phyloP scores from a whole-genome alignment of 2,797 vertebrate genomes.

The Phaenicophaeus curvirostris region DNA sequence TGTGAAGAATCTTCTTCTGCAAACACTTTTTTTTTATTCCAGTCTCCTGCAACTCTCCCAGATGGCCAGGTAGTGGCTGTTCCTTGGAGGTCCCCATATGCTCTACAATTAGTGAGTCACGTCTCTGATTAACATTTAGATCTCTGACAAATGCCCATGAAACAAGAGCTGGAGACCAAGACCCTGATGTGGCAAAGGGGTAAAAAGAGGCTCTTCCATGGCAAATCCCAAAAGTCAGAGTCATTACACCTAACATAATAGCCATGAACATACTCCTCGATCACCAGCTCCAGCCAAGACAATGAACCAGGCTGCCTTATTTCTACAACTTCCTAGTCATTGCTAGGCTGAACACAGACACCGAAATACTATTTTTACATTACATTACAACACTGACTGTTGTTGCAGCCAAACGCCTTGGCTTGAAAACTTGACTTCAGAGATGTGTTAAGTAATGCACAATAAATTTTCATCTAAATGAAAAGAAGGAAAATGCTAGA shows the following conservation, averaged over 20 bases:
- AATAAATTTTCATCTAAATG: neutral
- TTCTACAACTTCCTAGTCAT: neutral
- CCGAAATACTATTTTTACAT: constrained; percentile 24
- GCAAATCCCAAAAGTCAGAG: neutral
- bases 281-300: neutral
- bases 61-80: constrained; percentile 13
- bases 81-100: constrained; percentile 1
- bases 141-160: neutral
- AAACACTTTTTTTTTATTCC: neutral
- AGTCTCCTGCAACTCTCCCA: neutral
- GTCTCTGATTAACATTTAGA: neutral
- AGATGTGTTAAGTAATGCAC: neutral
- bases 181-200: neutral
- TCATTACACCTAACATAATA: neutral
- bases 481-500: neutral
- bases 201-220: neutral
- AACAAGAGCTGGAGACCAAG: neutral
- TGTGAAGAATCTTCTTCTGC: neutral
- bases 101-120: neutral
- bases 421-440: constrained; percentile 5
- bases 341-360: neutral
- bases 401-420: constrained; percentile 21
- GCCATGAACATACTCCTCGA: neutral
- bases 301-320: neutral
- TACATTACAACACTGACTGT: neutral